A percentile compares a stretch with the other conserved stretches of the same genome.
Evolutionary conservation across 2,888 invertebrate species (phyloP).

Genomic region (Agrochola macilenta): DNA sequence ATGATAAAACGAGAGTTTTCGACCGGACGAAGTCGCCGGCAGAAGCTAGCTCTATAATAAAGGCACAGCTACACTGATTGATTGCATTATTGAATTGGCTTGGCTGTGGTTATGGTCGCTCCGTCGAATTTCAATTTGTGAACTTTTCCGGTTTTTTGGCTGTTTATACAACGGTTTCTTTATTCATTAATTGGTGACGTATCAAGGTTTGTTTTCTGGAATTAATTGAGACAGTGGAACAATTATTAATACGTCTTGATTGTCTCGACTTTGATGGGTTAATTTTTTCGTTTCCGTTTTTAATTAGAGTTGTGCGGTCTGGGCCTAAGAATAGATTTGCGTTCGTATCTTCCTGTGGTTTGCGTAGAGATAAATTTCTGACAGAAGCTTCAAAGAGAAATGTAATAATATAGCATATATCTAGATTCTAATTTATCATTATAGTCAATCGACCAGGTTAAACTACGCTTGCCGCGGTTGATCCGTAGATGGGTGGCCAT

Average conservation of each 20-base stretch:
- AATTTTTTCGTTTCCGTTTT: constrained; percentile 41
- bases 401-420: not conserved
- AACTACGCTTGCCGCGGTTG: not conserved
- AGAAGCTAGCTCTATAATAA: not conserved
- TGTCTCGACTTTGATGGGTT: constrained; percentile 27
- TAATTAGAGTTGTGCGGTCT: constrained; percentile 11
- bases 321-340: not conserved
- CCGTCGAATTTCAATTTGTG: constrained; percentile 55
- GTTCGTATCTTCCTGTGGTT: not conserved
- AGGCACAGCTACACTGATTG: constrained; percentile 55
- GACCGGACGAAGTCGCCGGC: not conserved
- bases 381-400: not conserved
- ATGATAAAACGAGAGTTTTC: not conserved
- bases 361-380: not conserved
- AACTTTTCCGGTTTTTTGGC: constrained; percentile 67
- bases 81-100: constrained; percentile 59
- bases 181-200: constrained; percentile 25
- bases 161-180: constrained; percentile 34
- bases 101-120: constrained; percentile 69
- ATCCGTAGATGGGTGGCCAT: not conserved
- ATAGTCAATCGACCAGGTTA: not conserved
- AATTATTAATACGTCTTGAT: constrained; percentile 23
- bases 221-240: constrained; percentile 33
- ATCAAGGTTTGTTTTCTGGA: constrained; percentile 22
- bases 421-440: not conserved